A percentile compares a stretch with the other conserved stretches of the same genome.
Conservation (phyloP, 2,888 invertebrate species). For the Gari tellinella region DNA sequence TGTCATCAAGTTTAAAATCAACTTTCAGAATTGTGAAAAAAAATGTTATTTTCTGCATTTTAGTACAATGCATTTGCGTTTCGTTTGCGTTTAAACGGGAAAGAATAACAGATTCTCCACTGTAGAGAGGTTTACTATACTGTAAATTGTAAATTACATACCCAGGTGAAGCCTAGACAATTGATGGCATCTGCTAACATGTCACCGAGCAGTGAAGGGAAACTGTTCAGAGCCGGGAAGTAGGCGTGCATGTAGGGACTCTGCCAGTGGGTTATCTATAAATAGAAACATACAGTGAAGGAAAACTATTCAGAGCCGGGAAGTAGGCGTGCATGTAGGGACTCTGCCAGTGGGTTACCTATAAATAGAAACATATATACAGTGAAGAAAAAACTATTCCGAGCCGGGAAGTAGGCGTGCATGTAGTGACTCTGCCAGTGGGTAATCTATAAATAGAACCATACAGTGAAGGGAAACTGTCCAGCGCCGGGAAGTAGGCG, state of each 20-base stretch:
- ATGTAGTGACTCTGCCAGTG: constrained; percentile 99
- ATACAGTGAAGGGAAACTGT: constrained; percentile 95
- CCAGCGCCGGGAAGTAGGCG: constrained; percentile 98
- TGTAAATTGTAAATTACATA: constrained; percentile 87
- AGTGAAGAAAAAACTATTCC: constrained; percentile 97
- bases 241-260: constrained; percentile 99
- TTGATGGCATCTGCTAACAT: constrained; percentile 98
- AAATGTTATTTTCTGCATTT: too few species aligned
- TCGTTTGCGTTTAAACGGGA: too few species aligned
- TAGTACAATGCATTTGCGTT: too few species aligned
- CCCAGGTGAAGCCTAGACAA: constrained; percentile 98
- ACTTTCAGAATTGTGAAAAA: too few species aligned
- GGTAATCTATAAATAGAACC: constrained; percentile 87
- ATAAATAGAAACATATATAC: constrained; percentile 23
- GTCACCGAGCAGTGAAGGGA: constrained; percentile 96
- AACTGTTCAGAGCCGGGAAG: constrained; percentile 97
- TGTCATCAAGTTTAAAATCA: too few species aligned
- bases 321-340: constrained; percentile 99
- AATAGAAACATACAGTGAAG: constrained; percentile 88
- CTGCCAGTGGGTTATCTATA: constrained; percentile 95
- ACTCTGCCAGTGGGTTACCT: constrained; percentile 97
- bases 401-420: constrained; percentile 99
- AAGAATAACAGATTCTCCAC: too few species aligned
- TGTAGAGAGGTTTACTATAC: too few species aligned
- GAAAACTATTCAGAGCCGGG: constrained; percentile 96